These are phyloP conservation scores for Microchirus variegatus DNA, from an alignment of 2,797 vertebrate species.

Conservation along the genomic window DNA sequence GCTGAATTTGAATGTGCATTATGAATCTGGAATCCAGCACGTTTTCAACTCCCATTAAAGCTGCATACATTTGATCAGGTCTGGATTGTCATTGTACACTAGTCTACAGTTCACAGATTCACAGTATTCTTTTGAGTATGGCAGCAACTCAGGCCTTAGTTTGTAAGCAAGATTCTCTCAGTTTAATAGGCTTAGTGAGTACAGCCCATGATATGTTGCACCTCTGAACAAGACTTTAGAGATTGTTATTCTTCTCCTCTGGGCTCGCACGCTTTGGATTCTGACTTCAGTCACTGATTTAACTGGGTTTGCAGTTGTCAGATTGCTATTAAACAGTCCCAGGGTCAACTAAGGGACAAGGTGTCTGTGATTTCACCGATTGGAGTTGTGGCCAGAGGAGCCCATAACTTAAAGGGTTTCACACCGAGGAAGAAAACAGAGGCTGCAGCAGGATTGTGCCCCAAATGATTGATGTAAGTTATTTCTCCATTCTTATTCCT, in stretches of 20 bases:
- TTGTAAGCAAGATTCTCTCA: slow-evolving; percentile 17
- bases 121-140: neutral
- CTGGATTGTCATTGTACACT: no score
- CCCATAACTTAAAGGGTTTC: slow-evolving; percentile 15
- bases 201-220: slow-evolving; percentile 25
- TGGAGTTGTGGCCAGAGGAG: slow-evolving; percentile 1
- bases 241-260: slow-evolving; percentile 17
- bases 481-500: slow-evolving; percentile 62
- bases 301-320: slow-evolving; percentile 23
- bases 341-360: slow-evolving; percentile 15
- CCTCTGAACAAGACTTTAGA: slow-evolving; percentile 34
- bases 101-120: neutral
- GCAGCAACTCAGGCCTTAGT: neutral
- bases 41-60: no score
- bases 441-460: slow-evolving; percentile 36
- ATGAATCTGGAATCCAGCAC: no score
- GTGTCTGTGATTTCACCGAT: slow-evolving; percentile 7
- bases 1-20: neutral
- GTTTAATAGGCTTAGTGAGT: slow-evolving; percentile 18
- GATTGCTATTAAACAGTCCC: slow-evolving; percentile 13
- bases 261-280: neutral
- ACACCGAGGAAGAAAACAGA: slow-evolving; percentile 22
- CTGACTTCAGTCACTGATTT: slow-evolving; percentile 12
- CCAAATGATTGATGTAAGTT: slow-evolving; percentile 67
- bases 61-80: no score